These are phyloP conservation scores for Scylla paramamosain DNA, from an alignment of 1,140 invertebrate genomes.

Conservation along the genomic window DNA sequence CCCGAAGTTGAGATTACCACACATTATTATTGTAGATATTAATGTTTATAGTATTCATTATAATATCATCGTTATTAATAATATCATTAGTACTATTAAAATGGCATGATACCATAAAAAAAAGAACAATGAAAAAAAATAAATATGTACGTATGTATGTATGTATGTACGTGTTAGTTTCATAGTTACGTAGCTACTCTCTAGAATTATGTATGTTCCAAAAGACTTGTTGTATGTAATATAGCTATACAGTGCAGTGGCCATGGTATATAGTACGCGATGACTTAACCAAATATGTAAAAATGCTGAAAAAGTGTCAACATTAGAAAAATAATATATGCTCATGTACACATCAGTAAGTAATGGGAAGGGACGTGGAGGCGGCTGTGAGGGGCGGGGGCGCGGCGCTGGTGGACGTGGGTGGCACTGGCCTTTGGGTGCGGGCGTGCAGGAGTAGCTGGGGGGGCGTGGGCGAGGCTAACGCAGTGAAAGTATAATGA, in stretches of 20 bases:
- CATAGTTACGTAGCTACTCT: constrained; percentile 43
- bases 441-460: neutral
- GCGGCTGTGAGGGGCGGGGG: neutral
- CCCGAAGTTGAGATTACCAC: neutral
- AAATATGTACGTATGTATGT: constrained; percentile 17
- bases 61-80: constrained; percentile 26
- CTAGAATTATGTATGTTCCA: constrained; percentile 43
- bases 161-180: constrained; percentile 41
- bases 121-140: neutral
- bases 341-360: constrained; percentile 52
- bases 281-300: constrained; percentile 46
- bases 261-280: constrained; percentile 35
- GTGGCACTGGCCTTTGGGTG: neutral
- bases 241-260: constrained; percentile 28
- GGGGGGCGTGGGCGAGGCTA: neutral
- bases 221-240: neutral
- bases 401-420: neutral
- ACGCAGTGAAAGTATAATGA: neutral
- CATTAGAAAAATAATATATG: constrained; percentile 60
- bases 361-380: neutral
- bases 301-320: constrained; percentile 60
- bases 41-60: constrained; percentile 25
- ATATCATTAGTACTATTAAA: neutral
- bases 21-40: constrained; percentile 26
- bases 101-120: neutral